Base-by-base conservation (phyloP, 92 coral and sea anemone genomes). In the Palythoa caribaeorum region DNA sequence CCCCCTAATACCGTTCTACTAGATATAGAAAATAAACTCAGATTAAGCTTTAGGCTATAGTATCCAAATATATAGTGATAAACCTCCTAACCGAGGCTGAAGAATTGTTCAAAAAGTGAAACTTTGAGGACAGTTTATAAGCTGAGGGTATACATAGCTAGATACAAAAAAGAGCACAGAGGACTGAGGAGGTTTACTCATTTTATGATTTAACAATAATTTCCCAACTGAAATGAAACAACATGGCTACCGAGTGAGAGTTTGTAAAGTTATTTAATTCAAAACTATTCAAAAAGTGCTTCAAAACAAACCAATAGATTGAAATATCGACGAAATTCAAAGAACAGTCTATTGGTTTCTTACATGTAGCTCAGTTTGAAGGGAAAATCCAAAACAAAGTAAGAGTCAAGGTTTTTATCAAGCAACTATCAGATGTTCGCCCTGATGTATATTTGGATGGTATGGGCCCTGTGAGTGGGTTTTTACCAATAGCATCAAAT, bases 41-140 rank as follows among this genome's bases (percentile, higher is more conserved):
- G 75, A 70, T 20, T 70, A 70, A 70, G 75, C 75, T 70, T 70
- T 70, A 14, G 75, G 75, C 75, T 14, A 70, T 70, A 70, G 75
- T 70, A 70, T 70, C 75, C 75, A 70, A 70, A 70, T 70, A 70
- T 70, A 70, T 70, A 28, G 48, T 44, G 48, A 44, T 44, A 44
- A 44, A 44, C 48, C 48, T 44, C 48, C 48, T 44, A 44, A 44
- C 48, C 48, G 48, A 44, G 48, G 48, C 48, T 44, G 48, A 44
- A 44, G 48, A 44, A 44, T 44, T 44, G 48, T 44, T 44, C 48
- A 44, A 44, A 44, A 44, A 44, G 48, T 44, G 48, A 68, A 65
- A 65, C 71, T 65, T 65, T 65, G 71, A 16, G 71, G 71, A 65
- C 71, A 65, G 71, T 65, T 65, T 65, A 65, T 65, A n/a, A 65